Percentiles rank a stretch among this genome's conserved stretches.
Evolutionary conservation across 2,888 invertebrate genomes (phyloP).

Genomic region (Drosophila nigricruria): DNA sequence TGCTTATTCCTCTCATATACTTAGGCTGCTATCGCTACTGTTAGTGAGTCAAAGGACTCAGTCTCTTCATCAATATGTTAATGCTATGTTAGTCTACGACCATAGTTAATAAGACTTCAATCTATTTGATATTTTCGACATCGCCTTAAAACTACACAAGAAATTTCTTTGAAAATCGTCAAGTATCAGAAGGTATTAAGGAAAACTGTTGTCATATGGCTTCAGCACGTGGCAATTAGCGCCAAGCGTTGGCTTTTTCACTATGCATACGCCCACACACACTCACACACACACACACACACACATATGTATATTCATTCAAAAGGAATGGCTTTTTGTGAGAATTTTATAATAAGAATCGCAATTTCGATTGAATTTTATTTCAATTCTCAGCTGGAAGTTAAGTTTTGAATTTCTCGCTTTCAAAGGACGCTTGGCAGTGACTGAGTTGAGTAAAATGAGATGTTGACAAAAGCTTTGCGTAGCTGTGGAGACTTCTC

Average conservation of each 20-base stretch:
- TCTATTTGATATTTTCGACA: background rate
- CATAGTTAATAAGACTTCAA: no score
- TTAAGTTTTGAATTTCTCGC: slow-evolving; percentile 4
- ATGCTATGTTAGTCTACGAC: background rate
- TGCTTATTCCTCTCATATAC: background rate
- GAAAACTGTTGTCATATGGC: background rate
- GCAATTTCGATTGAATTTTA: slow-evolving; percentile 1
- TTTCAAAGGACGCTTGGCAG: background rate
- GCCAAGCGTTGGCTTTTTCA: background rate
- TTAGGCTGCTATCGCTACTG: no score
- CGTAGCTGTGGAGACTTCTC: background rate
- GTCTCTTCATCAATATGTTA: no score
- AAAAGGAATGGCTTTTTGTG: background rate
- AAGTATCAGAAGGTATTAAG: background rate
- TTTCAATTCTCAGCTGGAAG: background rate
- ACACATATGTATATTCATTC: background rate
- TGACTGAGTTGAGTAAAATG: background rate
- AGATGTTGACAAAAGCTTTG: slow-evolving; percentile 1
- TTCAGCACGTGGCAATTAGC: background rate
- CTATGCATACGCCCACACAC: background rate
- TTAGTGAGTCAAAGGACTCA: no score
- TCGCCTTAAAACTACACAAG: background rate
- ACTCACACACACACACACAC: background rate
- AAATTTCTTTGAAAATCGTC: background rate
- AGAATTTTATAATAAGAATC: slow-evolving; percentile 1